Conservation (phyloP, 2,888 invertebrate genomes). For the Molorchus minor region DNA sequence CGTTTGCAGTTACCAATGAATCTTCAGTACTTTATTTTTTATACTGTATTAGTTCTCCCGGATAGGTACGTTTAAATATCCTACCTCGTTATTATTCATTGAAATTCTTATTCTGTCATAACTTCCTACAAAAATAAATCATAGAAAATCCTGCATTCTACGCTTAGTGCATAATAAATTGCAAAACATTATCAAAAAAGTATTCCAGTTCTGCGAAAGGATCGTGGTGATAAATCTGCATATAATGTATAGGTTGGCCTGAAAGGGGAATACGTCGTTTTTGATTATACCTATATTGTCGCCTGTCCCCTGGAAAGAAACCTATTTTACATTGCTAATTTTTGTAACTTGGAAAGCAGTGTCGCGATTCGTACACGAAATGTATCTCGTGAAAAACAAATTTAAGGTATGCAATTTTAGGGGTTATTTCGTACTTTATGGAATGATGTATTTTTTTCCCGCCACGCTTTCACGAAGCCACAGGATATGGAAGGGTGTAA, state of each 20-base stretch:
- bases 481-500: too few relatives aligned
- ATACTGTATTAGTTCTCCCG: too few relatives aligned
- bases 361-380: background rate
- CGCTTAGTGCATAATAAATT: background rate
- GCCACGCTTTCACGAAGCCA: too few relatives aligned
- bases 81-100: background rate
- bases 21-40: too few relatives aligned
- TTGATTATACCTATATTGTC: constrained; percentile 31
- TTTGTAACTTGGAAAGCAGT: background rate
- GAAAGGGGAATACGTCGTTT: constrained; percentile 6
- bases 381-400: background rate
- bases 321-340: constrained; percentile 32
- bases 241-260: constrained; percentile 23
- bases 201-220: too few relatives aligned
- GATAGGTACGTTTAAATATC: too few relatives aligned
- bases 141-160: background rate
- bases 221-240: constrained; percentile 23
- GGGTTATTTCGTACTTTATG: constrained; percentile 1
- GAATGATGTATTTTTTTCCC: background rate
- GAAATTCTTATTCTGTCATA: background rate
- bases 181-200: background rate
- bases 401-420: background rate
- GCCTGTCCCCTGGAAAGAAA: constrained; percentile 19
- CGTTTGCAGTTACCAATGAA: too few relatives aligned
- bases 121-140: background rate